phyloP scores from a whole-genome alignment of 35 echinoderm and acorn worm species.

The Apostichopus japonicus region DNA sequence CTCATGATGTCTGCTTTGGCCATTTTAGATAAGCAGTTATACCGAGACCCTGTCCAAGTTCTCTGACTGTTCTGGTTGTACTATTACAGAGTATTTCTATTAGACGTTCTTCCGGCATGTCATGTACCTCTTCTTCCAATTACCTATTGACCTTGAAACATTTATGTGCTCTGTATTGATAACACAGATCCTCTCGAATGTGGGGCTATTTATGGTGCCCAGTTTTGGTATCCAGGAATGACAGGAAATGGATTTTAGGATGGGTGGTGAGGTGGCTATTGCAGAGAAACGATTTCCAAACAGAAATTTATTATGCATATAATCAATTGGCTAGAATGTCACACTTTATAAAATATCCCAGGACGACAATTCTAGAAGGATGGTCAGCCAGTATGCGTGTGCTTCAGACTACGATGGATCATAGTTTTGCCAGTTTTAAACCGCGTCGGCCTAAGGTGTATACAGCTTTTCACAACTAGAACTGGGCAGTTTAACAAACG shows the following conservation, averaged over 20 bases:
- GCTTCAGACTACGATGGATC: too few relatives aligned
- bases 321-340: too few relatives aligned
- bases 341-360: too few relatives aligned
- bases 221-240: not conserved
- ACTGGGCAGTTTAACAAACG: too few relatives aligned
- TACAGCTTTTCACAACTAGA: too few relatives aligned
- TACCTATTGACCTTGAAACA: not conserved
- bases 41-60: conserved; percentile 19
- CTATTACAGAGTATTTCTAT: conserved; percentile 10
- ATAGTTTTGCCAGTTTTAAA: too few relatives aligned
- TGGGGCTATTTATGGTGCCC: conserved; percentile 38
- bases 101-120: conserved; percentile 42
- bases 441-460: too few relatives aligned
- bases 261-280: not conserved
- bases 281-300: too few relatives aligned
- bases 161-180: conserved; percentile 54
- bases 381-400: too few relatives aligned
- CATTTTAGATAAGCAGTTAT: conserved; percentile 7
- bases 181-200: not conserved
- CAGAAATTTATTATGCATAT: too few relatives aligned
- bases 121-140: conserved; percentile 3
- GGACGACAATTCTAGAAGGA: too few relatives aligned
- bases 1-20: conserved; percentile 32
- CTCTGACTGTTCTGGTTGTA: not conserved
- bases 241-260: conserved; percentile 35